These are phyloP conservation scores for Cygnus atratus DNA, from an alignment of 2,113 vertebrate genomes.

Conservation along the genomic window DNA sequence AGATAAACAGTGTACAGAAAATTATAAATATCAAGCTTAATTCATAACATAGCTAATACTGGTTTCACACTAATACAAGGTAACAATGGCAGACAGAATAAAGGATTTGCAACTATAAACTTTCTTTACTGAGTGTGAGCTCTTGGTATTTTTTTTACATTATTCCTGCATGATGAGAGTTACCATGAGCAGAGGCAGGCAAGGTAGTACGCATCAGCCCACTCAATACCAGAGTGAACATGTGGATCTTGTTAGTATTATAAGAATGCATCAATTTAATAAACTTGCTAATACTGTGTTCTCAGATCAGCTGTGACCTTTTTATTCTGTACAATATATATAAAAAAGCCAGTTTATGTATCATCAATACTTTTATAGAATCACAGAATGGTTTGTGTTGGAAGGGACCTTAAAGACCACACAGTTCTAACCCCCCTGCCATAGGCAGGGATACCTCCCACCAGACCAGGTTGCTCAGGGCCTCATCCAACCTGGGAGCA, in stretches of 20 bases:
- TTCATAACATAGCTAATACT: not conserved
- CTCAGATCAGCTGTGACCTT: not conserved
- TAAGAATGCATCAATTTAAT: not conserved
- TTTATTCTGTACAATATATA: not conserved
- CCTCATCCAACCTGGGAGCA: no score
- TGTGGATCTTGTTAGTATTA: not conserved
- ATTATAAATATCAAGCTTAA: not conserved
- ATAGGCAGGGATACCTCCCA: no score
- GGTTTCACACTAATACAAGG: not conserved
- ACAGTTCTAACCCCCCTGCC: no score
- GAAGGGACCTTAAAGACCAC: no score
- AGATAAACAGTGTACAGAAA: not conserved
- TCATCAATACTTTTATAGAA: not conserved
- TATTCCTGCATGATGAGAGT: not conserved
- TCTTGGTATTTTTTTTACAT: not conserved
- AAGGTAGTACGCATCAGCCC: not conserved
- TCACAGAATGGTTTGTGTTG: no score
- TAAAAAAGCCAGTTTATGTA: not conserved
- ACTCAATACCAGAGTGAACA: not conserved
- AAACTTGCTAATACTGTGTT: not conserved
- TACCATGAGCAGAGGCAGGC: not conserved
- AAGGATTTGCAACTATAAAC: not conserved
- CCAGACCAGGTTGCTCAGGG: no score
- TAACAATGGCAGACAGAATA: not conserved
- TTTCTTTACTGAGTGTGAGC: not conserved